Evolutionary conservation across 2,888 invertebrate genomes (phyloP).

Genomic region (Tenodera sinensis): DNA sequence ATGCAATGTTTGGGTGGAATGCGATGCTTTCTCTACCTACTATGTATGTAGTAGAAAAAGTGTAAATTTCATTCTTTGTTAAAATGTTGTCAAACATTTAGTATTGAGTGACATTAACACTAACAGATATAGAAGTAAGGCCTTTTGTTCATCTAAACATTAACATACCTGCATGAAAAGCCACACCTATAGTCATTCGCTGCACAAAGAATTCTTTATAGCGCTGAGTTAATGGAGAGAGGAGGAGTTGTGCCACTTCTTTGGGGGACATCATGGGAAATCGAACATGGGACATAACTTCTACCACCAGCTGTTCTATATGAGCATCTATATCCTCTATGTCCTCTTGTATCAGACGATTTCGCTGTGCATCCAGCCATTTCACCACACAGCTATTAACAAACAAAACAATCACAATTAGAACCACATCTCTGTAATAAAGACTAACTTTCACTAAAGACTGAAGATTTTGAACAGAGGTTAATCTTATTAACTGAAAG

Average conservation of each 20-base stretch:
- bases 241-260: slow-evolving; percentile 76
- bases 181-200: slow-evolving; percentile 84
- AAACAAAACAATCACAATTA: neutral
- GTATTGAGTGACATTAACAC: too few relatives aligned
- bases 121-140: too few relatives aligned
- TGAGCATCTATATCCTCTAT: slow-evolving; percentile 55
- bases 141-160: too few relatives aligned
- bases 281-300: slow-evolving; percentile 68
- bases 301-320: slow-evolving; percentile 66
- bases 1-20: too few relatives aligned
- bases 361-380: slow-evolving; percentile 74
- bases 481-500: too few relatives aligned
- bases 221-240: slow-evolving; percentile 72
- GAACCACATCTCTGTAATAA: neutral
- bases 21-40: too few relatives aligned
- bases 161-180: slow-evolving; percentile 69
- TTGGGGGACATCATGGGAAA: slow-evolving; percentile 95
- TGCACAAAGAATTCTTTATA: slow-evolving; percentile 85
- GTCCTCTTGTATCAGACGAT: slow-evolving; percentile 50
- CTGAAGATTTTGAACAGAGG: too few relatives aligned
- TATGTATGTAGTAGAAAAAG: too few relatives aligned
- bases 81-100: too few relatives aligned
- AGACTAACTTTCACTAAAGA: too few relatives aligned
- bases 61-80: too few relatives aligned
- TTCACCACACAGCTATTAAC: slow-evolving; percentile 62